Evolutionary conservation across 1,140 invertebrate species (phyloP).

Genomic region (Drosophila kohkoa): DNA sequence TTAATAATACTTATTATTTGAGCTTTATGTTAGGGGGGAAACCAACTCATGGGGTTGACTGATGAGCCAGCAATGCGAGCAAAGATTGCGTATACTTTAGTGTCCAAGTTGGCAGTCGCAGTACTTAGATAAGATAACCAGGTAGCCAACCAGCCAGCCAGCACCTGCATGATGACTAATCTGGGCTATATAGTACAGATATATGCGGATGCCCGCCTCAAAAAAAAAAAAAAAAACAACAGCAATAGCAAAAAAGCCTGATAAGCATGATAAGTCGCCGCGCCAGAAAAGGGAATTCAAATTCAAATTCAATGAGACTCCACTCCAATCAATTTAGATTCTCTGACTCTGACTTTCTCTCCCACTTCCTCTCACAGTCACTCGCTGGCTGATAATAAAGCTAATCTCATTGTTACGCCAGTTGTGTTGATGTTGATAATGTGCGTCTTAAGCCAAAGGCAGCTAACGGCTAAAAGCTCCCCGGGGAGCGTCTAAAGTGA

Average conservation of each 20-base stretch:
- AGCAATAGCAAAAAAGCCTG: not conserved
- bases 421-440: slow-evolving; percentile 15
- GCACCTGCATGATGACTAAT: slow-evolving; percentile 55
- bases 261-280: not conserved
- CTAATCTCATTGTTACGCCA: slow-evolving; percentile 25
- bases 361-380: not conserved
- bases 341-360: not conserved
- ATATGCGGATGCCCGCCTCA: not conserved
- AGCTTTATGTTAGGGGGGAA: not conserved
- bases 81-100: slow-evolving; percentile 25
- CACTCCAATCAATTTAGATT: not conserved
- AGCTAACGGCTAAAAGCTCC: slow-evolving; percentile 29
- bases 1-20: not conserved
- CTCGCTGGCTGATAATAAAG: slow-evolving; percentile 9
- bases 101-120: slow-evolving; percentile 21
- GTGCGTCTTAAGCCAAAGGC: not conserved
- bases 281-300: not conserved
- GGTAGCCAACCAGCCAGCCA: not conserved
- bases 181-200: slow-evolving; percentile 1
- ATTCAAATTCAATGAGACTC: not conserved
- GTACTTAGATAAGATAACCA: slow-evolving; percentile 37
- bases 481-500: slow-evolving; percentile 29
- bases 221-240: no score
- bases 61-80: slow-evolving; percentile 11
- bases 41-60: slow-evolving; percentile 1